These are phyloP conservation scores for Myotis lucifugus DNA, from an alignment of 2,113 vertebrate genomes.

Conservation along the genomic window DNA sequence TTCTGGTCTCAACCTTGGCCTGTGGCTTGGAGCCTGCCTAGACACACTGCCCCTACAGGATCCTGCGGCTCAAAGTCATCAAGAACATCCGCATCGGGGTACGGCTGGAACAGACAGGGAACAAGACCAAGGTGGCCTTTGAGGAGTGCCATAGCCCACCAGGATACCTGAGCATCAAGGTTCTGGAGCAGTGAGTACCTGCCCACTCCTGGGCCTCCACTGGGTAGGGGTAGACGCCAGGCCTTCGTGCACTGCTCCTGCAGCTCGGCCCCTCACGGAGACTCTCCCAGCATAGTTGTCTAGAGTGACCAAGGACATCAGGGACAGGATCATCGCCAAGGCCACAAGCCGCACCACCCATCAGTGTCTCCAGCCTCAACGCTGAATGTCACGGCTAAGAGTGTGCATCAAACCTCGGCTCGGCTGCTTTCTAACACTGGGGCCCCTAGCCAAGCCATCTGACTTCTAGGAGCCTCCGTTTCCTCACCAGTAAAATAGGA, in stretches of 20 bases:
- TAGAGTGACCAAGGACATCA: neutral
- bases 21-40: neutral
- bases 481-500: neutral
- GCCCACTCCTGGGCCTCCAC: neutral
- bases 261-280: neutral
- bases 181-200: conserved; percentile 43
- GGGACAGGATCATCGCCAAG: neutral
- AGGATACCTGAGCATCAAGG: neutral
- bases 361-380: neutral
- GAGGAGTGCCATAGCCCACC: conserved; percentile 33
- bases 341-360: neutral
- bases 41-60: neutral
- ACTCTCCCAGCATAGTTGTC: neutral
- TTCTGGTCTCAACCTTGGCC: neutral
- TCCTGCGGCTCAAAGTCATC: neutral
- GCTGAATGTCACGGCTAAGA: neutral
- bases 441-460: neutral
- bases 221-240: neutral
- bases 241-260: neutral
- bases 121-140: neutral
- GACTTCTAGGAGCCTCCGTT: neutral
- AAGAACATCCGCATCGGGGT: conserved; percentile 56
- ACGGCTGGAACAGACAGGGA: neutral
- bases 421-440: neutral
- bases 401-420: neutral